Percentiles rank a stretch among this genome's conserved stretches.
These are phyloP conservation scores for Oncorhynchus mykiss DNA, from an alignment of 2,113 vertebrate species.

Conservation along the genomic window DNA sequence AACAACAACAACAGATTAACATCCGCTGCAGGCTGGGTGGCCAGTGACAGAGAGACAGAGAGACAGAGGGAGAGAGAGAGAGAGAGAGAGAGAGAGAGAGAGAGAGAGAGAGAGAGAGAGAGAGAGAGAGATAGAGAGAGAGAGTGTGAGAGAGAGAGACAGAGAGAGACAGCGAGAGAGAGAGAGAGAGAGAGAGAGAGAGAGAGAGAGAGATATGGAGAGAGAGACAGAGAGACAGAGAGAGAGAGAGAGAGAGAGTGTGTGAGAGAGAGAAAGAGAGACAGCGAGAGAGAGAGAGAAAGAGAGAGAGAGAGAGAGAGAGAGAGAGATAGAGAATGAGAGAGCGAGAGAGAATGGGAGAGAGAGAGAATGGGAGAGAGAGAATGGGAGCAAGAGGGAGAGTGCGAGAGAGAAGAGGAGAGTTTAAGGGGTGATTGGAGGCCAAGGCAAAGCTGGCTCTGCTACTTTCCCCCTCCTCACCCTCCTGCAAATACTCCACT, in stretches of 20 bases:
- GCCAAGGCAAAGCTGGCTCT: slow-evolving; percentile 20
- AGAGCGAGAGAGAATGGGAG: too few relatives aligned
- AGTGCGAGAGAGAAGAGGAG: background rate
- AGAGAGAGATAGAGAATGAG: background rate
- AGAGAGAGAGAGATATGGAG: background rate
- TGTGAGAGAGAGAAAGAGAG: rapidly evolving
- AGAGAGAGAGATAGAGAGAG: background rate
- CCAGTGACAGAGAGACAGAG: background rate
- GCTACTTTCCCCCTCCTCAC: slow-evolving; percentile 3
- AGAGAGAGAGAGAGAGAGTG: background rate
- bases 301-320: background rate
- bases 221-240: too few relatives aligned
- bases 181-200: too few relatives aligned
- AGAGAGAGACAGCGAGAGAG: too few relatives aligned
- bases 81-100: too few relatives aligned
- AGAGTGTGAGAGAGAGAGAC: background rate
- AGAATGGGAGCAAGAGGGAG: background rate
- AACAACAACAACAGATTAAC: slow-evolving; percentile 3
- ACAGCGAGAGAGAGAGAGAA: background rate
- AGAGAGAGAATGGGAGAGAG: too few relatives aligned
- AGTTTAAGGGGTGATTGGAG: slow-evolving; percentile 24
- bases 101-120: background rate
- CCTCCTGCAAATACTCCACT: slow-evolving; percentile 18
- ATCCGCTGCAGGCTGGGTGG: background rate
- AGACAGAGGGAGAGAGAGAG: too few relatives aligned